phyloP scores from a whole-genome alignment of 2,113 vertebrate species.

The Chauna torquata region DNA sequence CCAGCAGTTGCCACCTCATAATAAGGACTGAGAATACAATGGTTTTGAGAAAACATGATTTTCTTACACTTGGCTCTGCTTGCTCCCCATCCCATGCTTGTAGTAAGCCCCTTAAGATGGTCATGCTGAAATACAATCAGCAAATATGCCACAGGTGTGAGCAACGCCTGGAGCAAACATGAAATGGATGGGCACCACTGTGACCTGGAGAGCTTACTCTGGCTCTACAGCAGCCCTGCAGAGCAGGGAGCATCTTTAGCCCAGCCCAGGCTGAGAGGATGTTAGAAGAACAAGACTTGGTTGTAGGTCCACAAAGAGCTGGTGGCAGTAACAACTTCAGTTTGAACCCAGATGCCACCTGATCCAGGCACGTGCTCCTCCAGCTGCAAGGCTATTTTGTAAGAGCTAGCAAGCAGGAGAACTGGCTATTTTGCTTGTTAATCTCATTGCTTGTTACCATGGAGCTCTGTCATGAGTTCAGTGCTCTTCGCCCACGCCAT shows the following conservation, averaged over 20 bases:
- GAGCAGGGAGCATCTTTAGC: not conserved
- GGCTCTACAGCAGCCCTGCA: not conserved
- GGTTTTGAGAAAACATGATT: not conserved
- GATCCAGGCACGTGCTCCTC: not conserved
- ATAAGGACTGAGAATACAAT: not conserved
- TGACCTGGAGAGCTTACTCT: not conserved
- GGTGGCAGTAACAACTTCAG: not conserved
- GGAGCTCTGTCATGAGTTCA: constrained; percentile 40
- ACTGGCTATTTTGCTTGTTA: constrained; percentile 23
- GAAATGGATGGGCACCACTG: not conserved
- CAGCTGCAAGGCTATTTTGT: not conserved
- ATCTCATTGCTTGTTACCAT: constrained; percentile 43
- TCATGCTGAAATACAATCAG: not conserved
- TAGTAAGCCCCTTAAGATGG: not conserved
- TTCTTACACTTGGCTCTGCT: not conserved
- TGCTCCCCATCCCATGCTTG: not conserved
- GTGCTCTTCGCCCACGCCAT: not conserved
- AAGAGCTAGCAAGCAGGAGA: not conserved
- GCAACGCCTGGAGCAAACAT: accelerated
- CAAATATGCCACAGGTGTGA: not conserved
- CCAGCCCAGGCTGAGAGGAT: not conserved
- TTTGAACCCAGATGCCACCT: not conserved
- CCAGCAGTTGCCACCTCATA: not conserved
- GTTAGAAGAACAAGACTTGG: not conserved
- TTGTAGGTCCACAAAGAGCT: not conserved